Percentiles rank a stretch among this genome's conserved stretches.
These are phyloP conservation scores for Tiaroga cobitis DNA, from an alignment of 2,797 vertebrate species.

Conservation along the genomic window DNA sequence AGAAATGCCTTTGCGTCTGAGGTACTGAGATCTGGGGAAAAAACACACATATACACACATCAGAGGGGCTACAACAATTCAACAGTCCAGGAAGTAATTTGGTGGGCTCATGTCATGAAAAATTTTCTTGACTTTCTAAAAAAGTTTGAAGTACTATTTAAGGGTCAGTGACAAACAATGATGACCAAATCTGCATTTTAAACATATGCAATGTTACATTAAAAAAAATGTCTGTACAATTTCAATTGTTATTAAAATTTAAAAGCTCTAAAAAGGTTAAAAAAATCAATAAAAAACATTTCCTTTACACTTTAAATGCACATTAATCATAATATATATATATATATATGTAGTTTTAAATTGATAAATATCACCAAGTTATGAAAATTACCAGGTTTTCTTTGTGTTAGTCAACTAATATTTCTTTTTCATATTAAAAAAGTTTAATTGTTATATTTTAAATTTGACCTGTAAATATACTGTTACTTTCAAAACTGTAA, in stretches of 20 bases:
- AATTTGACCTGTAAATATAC: too few species aligned
- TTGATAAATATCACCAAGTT: not conserved
- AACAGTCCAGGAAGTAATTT: not conserved
- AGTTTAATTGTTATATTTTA: too few species aligned
- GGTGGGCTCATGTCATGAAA: not conserved
- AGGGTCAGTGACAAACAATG: not conserved
- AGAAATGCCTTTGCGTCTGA: conserved; percentile 58
- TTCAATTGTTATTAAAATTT: not conserved
- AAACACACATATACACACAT: not conserved
- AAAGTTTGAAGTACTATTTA: not conserved
- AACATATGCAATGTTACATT: not conserved
- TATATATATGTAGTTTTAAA: not conserved
- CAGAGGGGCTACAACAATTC: not conserved
- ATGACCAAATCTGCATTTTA: not conserved
- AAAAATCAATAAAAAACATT: too few species aligned
- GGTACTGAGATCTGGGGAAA: conserved; percentile 46
- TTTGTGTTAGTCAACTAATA: not conserved
- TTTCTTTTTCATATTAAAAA: not conserved
- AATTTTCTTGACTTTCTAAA: not conserved
- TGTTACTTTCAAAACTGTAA: not conserved
- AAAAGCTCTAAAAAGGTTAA: too few species aligned
- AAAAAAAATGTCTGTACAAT: not conserved
- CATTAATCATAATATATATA: too few species aligned
- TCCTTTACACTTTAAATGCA: too few species aligned
- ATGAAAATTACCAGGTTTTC: not conserved